Conservation (phyloP, 2,888 invertebrate species). For the Ectemnius continuus region DNA sequence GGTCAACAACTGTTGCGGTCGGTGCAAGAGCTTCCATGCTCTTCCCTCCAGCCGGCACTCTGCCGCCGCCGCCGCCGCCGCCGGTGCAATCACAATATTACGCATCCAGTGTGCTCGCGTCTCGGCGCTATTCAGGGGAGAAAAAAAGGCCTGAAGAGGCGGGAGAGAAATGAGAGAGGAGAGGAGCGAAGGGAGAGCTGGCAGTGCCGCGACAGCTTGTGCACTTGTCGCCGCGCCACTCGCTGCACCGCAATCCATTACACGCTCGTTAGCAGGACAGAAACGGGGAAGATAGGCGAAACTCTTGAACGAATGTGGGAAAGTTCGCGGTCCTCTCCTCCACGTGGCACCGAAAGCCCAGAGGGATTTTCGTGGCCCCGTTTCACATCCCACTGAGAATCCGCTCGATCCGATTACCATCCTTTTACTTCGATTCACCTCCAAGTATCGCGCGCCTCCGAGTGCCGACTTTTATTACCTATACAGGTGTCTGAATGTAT, state of each 20-base stretch:
- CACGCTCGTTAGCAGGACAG: slow-evolving; percentile 22
- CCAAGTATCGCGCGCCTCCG: neutral
- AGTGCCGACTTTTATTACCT: neutral
- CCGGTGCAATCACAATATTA: slow-evolving; percentile 11
- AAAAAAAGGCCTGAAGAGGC: neutral
- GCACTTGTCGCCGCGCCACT: slow-evolving; percentile 22
- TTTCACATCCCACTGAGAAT: slow-evolving; percentile 10
- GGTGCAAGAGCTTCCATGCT: slow-evolving; percentile 1
- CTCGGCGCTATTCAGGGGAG: neutral
- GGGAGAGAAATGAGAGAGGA: neutral
- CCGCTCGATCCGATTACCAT: slow-evolving; percentile 9
- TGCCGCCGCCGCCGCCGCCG: no score
- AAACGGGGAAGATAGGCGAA: slow-evolving; percentile 16
- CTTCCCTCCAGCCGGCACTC: neutral
- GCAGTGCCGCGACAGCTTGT: neutral
- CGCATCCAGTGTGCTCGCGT: slow-evolving; percentile 3
- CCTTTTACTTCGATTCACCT: slow-evolving; percentile 9
- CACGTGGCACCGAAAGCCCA: neutral
- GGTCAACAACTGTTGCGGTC: slow-evolving; percentile 9
- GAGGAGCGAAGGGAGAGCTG: neutral
- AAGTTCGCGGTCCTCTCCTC: slow-evolving; percentile 21
- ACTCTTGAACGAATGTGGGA: slow-evolving; percentile 26
- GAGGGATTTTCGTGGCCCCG: slow-evolving; percentile 3
- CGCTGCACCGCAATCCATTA: slow-evolving; percentile 28
- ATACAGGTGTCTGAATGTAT: slow-evolving; percentile 1